Evolutionary conservation across 2,888 invertebrate species (phyloP), one percentile per base, ranked within the genome.

Genomic region (Coleophora flavipennella): DNA sequence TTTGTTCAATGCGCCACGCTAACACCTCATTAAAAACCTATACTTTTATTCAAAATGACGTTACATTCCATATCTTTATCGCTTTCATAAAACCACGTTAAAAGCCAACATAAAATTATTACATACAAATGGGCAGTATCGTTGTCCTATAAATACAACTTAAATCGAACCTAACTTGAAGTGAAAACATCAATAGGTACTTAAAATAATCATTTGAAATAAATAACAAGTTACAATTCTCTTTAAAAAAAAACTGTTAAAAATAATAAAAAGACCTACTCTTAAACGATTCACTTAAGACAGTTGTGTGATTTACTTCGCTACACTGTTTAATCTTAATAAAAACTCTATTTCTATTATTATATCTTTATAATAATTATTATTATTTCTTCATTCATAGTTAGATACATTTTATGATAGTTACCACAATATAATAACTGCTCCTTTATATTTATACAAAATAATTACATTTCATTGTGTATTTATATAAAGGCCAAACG

Each of bases 151-250:
- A 67, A n/a, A 75, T 80, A 83, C 78, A 80, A 79, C 71, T 76
- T 80, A 81, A 67, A 60, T 57, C 46, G 50, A 41, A 69, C 66
- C 78, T 80, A 80, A 73, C 67, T 56, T 66, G 70, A 73, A 77
- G 61, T 58, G 63, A 73, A 67, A 83, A 71, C 80, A 72, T 75
- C 69, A 70, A 75, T 79, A 78, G 75, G n/a, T n/a, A n/a, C n/a
- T 80, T 69, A 81, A 81, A 69, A 81, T 81, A 81, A 80, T 83
- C 83, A 80, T 83, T 81, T 84, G 76, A 83, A 84, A 84, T 84
- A 84, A 84, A 84, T 84, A 84, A 84, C 84, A 83, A 80, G 71
- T 78, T 80, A 78, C 75, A 77, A 59, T 68, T 64, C 59, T 70
- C 62, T 74, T 75, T 70, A 59, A 68, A 76, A 75, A 74, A 74